phyloP scores from a whole-genome alignment of 2,113 vertebrate species.

The Lates calcarifer region DNA sequence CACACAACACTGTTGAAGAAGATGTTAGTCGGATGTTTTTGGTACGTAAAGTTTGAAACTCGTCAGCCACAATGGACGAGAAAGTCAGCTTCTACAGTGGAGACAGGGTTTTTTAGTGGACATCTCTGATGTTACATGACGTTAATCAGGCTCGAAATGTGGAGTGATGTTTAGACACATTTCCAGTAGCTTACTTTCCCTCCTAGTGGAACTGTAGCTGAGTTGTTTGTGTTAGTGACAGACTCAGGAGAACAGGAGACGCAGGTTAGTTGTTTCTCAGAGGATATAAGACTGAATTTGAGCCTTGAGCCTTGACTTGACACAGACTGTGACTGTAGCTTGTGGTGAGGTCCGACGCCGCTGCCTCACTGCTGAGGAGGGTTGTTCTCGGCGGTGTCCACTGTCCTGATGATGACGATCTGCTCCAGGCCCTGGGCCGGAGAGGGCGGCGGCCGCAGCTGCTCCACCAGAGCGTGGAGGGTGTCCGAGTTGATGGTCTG shows the following conservation, averaged over 20 bases:
- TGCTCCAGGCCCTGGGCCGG: constrained; percentile 73
- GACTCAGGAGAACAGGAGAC: too few relatives aligned
- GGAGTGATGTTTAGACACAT: neutral
- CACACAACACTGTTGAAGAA: too few relatives aligned
- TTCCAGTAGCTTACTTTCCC: too few relatives aligned
- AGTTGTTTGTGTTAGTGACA: too few relatives aligned
- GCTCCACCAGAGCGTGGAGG: constrained; percentile 81
- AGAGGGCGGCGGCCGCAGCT: constrained; percentile 73
- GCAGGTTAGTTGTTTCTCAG: neutral
- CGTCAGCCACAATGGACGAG: neutral
- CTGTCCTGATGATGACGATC: constrained; percentile 82
- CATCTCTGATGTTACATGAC: neutral
- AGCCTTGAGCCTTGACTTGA: neutral
- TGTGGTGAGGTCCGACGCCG: neutral
- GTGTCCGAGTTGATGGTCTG: constrained; percentile 81
- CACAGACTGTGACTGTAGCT: neutral
- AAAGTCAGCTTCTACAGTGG: neutral
- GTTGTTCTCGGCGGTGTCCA: constrained; percentile 69
- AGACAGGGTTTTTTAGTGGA: neutral
- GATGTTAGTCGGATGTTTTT: neutral
- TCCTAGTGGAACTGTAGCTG: too few relatives aligned
- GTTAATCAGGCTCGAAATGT: neutral
- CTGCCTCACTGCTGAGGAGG: constrained; percentile 61
- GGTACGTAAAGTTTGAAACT: neutral
- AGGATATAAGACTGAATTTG: neutral